Evolutionary conservation across 2,888 invertebrate species (phyloP), one percentile per base, ranked within the genome.

Genomic region (Vanessa cardui): DNA sequence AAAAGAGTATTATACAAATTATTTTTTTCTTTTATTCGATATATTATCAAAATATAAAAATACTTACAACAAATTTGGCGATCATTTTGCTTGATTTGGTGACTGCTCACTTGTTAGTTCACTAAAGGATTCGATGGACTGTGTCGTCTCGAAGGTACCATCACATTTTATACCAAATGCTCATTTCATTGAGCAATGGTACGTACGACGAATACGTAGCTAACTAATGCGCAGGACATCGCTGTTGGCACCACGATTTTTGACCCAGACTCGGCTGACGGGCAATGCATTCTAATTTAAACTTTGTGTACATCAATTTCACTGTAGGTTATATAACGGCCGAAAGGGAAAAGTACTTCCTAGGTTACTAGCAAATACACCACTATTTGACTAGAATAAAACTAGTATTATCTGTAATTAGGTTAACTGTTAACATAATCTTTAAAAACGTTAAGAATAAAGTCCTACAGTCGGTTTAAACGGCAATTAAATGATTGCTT

Each of bases 41-140:
- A 18, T 49, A 20, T 0, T 20, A 7, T 49, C 0, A 26, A 26
- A 26, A 18, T 20, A 9, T 20, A 20, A 20, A 52, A 61, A 50
- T 46, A 83, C 92, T 92, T 77, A 92, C 92, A 83, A 90, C 79
- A 85, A 91, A 90, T 88, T 92, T 92, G 91, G 91, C 90, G 87
- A 92, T 89, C 92, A 92, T 92, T 91, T 83, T 91, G 86, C 87
- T 87, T 83, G 80, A 77, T 76, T 73, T 80, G 78, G 90, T 91
- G 91, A 92, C 92, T 91, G 90, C 91, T 90, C 85, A 86, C 86
- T 78, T 78, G 81, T 84, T 80, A 64, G 66, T 80, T 79, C 77
- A 78, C 78, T 77, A 83, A 81, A 80, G 79, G 80, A 78, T 83
- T 77, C 79, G 78, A 81, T 85, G 79, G 83, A 91, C 88, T 92